Base-by-base conservation (phyloP, 2,888 invertebrate genomes). In the Bellardia pandia region DNA sequence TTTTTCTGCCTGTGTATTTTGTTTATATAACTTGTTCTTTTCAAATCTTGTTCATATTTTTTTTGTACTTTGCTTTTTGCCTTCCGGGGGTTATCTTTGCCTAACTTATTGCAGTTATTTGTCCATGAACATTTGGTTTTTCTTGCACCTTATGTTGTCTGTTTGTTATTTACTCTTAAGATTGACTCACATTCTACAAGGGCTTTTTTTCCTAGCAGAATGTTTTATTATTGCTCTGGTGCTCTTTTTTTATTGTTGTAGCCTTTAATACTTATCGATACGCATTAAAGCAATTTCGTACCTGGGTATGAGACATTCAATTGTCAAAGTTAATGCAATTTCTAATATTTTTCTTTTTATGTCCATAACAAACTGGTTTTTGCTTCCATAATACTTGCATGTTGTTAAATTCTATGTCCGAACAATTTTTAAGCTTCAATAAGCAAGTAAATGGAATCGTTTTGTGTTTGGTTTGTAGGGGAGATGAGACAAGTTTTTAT, bases 31-130 rank as follows among this genome's bases (percentile, higher is more conserved):
- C 11, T 14, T 3, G 37, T 42, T 11, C 62, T 66, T 74, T 62
- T 75, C 23, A 16, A 33, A 13, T 8, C 11, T 30, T 30, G n/a
- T 62, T 9, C n/a, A 48, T 56, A 13, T 3, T 40, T 40, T 51
- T 42, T 64, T 80, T 37, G 40, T 56, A 7, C 2, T 48, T 71
- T 78, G 16, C 23, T 48, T 77, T 84, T 58, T 83, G 79, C 85
- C 78, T 74, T 86, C 45, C 30, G 66, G 78, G 80, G 80, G 72
- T 71, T 85, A 85, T 81, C 80, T 85, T 75, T 81, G 78, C 81
- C 85, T 85, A 87, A 87, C 87, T 87, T 85, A 87, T 87, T 87
- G 87, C 87, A 78, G 87, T 69, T 75, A 81, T 87, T 87, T 87
- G 85, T 78, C 87, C 78, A 78, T 84, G 77, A 69, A 87, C 81